Evolutionary conservation across 2,113 vertebrate genomes (phyloP).

Genomic region (Laterallus jamaicensis): DNA sequence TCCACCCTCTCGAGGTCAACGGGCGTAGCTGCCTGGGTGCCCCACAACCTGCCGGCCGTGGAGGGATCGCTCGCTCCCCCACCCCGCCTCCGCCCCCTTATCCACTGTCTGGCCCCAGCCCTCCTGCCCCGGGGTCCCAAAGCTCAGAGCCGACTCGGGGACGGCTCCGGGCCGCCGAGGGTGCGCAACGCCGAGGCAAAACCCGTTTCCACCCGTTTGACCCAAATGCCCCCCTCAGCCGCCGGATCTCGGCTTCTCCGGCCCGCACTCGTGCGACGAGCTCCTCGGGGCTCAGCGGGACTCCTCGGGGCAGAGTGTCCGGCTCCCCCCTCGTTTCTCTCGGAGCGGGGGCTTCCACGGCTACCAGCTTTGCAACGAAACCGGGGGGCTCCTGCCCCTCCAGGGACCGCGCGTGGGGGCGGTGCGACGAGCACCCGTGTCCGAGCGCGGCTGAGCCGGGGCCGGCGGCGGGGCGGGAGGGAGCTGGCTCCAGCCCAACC

Average conservation of each 20-base stretch:
- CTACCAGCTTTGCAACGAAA: constrained; percentile 40
- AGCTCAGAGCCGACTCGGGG: not conserved
- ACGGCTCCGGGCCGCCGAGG: not conserved
- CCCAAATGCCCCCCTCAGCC: not conserved
- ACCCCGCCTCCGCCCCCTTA: not conserved
- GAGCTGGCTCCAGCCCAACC: not conserved
- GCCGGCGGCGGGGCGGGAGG: not conserved
- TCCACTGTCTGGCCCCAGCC: too few species aligned
- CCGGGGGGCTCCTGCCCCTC: not conserved
- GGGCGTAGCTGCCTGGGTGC: not conserved
- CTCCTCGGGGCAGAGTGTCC: not conserved
- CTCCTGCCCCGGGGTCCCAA: too few species aligned
- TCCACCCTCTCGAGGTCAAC: not conserved
- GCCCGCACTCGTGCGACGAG: not conserved
- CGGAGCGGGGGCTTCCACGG: not conserved
- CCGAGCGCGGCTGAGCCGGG: not conserved
- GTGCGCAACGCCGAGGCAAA: not conserved
- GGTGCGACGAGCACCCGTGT: not conserved
- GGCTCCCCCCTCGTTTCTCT: not conserved
- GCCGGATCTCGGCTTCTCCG: not conserved
- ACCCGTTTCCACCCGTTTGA: not conserved
- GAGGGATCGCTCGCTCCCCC: not conserved
- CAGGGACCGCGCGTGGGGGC: not conserved
- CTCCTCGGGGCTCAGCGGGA: not conserved
- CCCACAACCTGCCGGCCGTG: not conserved